A percentile compares a stretch with the other conserved stretches of the same genome.
These are phyloP conservation scores for Pelobates cultripes DNA, from an alignment of 2,797 vertebrate genomes.

Conservation along the genomic window DNA sequence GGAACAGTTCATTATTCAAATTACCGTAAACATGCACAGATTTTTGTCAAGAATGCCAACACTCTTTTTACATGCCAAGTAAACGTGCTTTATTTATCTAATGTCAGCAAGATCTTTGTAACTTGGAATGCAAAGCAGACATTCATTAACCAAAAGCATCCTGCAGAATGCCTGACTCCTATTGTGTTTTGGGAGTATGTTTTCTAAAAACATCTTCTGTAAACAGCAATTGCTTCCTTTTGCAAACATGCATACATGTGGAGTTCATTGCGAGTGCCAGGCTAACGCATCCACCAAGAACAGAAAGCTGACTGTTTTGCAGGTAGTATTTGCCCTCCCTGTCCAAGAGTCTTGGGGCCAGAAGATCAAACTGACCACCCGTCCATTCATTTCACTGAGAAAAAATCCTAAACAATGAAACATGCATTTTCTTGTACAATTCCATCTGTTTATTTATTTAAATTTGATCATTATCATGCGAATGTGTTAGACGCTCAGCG, in stretches of 20 bases:
- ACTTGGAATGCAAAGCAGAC: background rate
- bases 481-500: too few relatives aligned
- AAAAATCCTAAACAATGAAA: too few relatives aligned
- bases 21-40: slow-evolving; percentile 24
- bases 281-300: background rate
- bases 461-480: too few relatives aligned
- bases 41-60: background rate
- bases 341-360: background rate
- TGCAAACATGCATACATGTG: slow-evolving; percentile 37
- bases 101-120: slow-evolving; percentile 23
- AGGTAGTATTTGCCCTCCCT: slow-evolving; percentile 10
- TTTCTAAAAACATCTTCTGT: slow-evolving; percentile 12
- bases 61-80: slow-evolving; percentile 4
- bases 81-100: slow-evolving; percentile 22
- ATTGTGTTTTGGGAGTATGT: slow-evolving; percentile 19
- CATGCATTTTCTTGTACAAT: too few relatives aligned
- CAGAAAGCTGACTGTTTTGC: background rate
- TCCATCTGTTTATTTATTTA: too few relatives aligned
- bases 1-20: slow-evolving; percentile 8
- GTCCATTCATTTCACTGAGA: too few relatives aligned
- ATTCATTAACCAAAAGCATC: slow-evolving; percentile 33
- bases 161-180: background rate
- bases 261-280: background rate
- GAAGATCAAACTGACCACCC: background rate
- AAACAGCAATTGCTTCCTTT: slow-evolving; percentile 29